These are phyloP conservation scores for Ostrea denselamellosa DNA, from an alignment of 1,140 invertebrate genomes.

Conservation along the genomic window DNA sequence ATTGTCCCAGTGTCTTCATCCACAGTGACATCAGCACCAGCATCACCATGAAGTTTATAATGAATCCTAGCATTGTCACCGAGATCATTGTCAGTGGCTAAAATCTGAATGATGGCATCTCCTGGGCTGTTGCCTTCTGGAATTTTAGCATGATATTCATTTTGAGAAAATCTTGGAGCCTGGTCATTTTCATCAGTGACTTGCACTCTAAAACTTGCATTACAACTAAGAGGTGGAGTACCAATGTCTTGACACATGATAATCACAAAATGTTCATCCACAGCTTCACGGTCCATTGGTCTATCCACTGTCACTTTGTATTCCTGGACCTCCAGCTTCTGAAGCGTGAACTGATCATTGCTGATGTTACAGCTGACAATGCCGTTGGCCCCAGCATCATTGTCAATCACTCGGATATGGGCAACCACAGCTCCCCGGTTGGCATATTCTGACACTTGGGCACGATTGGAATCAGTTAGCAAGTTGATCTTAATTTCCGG, in stretches of 20 bases:
- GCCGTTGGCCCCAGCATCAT: slow-evolving; percentile 68
- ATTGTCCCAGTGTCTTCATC: slow-evolving; percentile 92
- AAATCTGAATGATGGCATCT: slow-evolving; percentile 92
- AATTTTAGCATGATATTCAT: slow-evolving; percentile 58
- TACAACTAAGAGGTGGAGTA: slow-evolving; percentile 59
- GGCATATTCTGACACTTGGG: slow-evolving; percentile 63
- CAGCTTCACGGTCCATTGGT: slow-evolving; percentile 63
- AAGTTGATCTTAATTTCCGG: slow-evolving; percentile 66
- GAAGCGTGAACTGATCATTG: slow-evolving; percentile 59
- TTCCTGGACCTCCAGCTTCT: slow-evolving; percentile 63
- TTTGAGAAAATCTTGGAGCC: slow-evolving; percentile 60
- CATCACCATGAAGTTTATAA: slow-evolving; percentile 84
- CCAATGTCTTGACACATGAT: slow-evolving; percentile 66
- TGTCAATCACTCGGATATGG: slow-evolving; percentile 66
- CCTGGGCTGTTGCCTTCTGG: slow-evolving; percentile 84
- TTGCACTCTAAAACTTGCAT: slow-evolving; percentile 57
- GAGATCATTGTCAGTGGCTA: slow-evolving; percentile 95
- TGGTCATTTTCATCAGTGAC: slow-evolving; percentile 71
- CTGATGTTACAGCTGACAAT: slow-evolving; percentile 63
- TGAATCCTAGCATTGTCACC: slow-evolving; percentile 96
- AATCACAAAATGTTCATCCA: slow-evolving; percentile 56
- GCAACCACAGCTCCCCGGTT: slow-evolving; percentile 66
- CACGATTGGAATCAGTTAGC: slow-evolving; percentile 54
- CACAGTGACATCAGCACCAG: slow-evolving; percentile 88
- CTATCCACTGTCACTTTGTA: slow-evolving; percentile 66